Percentiles rank a stretch among this genome's conserved stretches.
Conservation (phyloP, 2,888 invertebrate species). For the Neoscelio sp. region DNA sequence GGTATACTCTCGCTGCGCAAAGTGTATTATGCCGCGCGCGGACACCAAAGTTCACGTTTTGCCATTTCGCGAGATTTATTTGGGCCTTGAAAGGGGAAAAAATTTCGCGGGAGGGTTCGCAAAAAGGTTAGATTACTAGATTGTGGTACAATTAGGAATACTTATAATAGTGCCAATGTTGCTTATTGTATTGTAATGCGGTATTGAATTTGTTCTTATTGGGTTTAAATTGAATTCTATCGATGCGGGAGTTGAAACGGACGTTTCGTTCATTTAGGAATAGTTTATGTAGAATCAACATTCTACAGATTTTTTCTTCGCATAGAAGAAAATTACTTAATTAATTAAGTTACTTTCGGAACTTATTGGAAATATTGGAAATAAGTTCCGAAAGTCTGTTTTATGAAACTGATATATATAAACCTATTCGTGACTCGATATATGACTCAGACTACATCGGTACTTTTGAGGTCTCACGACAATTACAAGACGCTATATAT, state of each 20-base stretch:
- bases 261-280: slow-evolving; percentile 27
- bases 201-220: slow-evolving; percentile 29
- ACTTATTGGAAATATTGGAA: too few relatives aligned
- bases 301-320: too few relatives aligned
- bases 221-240: slow-evolving; percentile 16
- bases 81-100: slow-evolving; percentile 64
- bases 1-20: slow-evolving; percentile 22
- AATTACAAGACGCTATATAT: too few relatives aligned
- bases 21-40: slow-evolving; percentile 49
- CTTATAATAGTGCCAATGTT: slow-evolving; percentile 1
- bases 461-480: too few relatives aligned
- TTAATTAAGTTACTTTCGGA: too few relatives aligned
- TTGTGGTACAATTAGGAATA: slow-evolving; percentile 62
- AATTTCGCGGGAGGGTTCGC: slow-evolving; percentile 46
- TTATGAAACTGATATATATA: too few relatives aligned
- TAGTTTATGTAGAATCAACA: neutral
- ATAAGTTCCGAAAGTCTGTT: too few relatives aligned
- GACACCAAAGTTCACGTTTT: slow-evolving; percentile 63
- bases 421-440: too few relatives aligned
- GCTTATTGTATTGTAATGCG: slow-evolving; percentile 49
- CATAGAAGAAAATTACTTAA: too few relatives aligned
- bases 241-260: slow-evolving; percentile 25
- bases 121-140: slow-evolving; percentile 66
- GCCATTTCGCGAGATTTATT: slow-evolving; percentile 67
- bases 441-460: too few relatives aligned